These are phyloP conservation scores for Odontesthes bonariensis DNA, from an alignment of 2,113 vertebrate species.

Conservation along the genomic window DNA sequence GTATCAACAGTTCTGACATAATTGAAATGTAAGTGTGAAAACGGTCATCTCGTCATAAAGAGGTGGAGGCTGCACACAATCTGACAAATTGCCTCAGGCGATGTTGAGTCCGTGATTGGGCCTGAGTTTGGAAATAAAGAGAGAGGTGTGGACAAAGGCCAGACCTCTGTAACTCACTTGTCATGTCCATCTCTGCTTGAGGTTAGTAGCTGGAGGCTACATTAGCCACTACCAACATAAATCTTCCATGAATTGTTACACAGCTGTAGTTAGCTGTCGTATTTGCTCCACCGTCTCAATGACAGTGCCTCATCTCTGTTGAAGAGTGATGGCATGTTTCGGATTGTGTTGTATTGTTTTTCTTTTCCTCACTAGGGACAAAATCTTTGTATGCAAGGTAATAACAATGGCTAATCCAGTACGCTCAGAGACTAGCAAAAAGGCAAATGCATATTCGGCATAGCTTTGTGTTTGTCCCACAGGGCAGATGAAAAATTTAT, in stretches of 20 bases:
- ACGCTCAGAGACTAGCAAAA: constrained; percentile 26
- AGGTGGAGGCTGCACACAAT: neutral
- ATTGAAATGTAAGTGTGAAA: neutral
- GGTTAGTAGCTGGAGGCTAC: constrained; percentile 14
- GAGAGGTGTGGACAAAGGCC: neutral
- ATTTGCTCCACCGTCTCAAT: too few species aligned
- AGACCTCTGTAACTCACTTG: neutral
- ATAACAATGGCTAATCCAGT: constrained; percentile 22
- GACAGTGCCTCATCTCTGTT: neutral
- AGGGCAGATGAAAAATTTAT: constrained; percentile 52
- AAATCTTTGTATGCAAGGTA: constrained; percentile 12
- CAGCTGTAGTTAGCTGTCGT: constrained; percentile 3
- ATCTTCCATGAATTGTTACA: neutral
- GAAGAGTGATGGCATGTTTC: neutral
- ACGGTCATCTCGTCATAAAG: neutral
- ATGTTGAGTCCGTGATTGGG: constrained; percentile 9
- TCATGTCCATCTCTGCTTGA: constrained; percentile 10
- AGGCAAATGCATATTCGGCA: constrained; percentile 23
- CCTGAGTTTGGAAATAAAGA: neutral
- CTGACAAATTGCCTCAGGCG: neutral
- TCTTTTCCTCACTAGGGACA: constrained; percentile 6
- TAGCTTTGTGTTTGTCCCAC: constrained; percentile 24
- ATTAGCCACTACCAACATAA: neutral
- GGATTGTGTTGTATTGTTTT: neutral
- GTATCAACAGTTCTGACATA: neutral